Evolutionary conservation across 2,888 invertebrate genomes (phyloP).

Genomic region (Aspidapion aeneum): DNA sequence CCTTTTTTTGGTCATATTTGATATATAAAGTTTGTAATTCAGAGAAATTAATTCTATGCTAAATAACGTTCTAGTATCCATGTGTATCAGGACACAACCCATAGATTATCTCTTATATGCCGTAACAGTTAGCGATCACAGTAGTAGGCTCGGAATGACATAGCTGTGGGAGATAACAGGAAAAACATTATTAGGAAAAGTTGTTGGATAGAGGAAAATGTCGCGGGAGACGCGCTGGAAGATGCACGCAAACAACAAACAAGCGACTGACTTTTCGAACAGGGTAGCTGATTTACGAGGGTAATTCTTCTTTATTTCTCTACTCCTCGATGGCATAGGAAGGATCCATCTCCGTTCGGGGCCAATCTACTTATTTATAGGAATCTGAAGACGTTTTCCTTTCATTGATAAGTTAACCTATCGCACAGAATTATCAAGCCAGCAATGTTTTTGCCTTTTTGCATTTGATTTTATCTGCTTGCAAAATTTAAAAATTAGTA

Average conservation of each 20-base stretch:
- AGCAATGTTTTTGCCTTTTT: no score
- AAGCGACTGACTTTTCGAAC: constrained; percentile 32
- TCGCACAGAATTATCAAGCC: no score
- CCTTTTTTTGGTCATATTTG: no score
- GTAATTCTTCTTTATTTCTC: constrained; percentile 51
- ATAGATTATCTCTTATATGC: constrained; percentile 9
- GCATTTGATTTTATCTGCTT: no score
- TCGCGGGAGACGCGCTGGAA: constrained; percentile 35
- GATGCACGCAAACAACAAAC: constrained; percentile 42
- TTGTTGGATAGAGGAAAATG: constrained; percentile 38
- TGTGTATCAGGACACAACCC: background rate
- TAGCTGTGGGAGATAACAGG: constrained; percentile 37
- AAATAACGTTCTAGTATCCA: no score
- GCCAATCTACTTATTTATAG: constrained; percentile 45
- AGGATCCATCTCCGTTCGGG: constrained; percentile 19
- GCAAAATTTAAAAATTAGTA: no score
- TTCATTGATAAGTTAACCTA: background rate
- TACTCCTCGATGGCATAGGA: constrained; percentile 34
- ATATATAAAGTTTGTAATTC: no score
- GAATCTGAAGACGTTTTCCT: constrained; percentile 29
- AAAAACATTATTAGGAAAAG: constrained; percentile 43
- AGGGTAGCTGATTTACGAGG: constrained; percentile 47
- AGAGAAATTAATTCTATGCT: no score
- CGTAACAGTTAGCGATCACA: constrained; percentile 31
- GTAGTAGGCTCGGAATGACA: constrained; percentile 31